Evolutionary conservation across 1,140 invertebrate species (phyloP), one percentile per base, ranked within the genome.

Genomic region (Zaprionus kolodkinae): DNA sequence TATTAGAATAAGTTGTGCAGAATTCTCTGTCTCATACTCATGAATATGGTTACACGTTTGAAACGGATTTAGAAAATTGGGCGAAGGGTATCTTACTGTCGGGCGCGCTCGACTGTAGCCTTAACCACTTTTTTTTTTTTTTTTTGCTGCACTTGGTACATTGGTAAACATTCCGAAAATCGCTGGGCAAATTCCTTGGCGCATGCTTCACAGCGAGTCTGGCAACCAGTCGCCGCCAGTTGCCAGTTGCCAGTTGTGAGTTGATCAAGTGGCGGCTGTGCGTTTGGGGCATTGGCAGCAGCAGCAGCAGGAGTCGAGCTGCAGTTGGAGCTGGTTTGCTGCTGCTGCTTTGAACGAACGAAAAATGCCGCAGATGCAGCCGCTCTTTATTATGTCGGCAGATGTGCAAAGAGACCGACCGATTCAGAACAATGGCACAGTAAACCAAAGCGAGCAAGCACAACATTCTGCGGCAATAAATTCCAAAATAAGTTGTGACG

Each of bases 141-240:
- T 21, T 1, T 21, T 30, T 30, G 0, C 6, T 76, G 77, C 83
- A 87, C 83, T 87, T 79, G 77, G 79, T 73, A 71, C 84, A 87
- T 50, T 79, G 83, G 68, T 45, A 83, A 85, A 86, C 84, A 87
- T 88, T 88, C 84, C 84, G 65, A 89, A 88, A 88, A 88, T 88
- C 65, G 84, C 48, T 88, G 84, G 74, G 48, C 76, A 84, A 88
- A 88, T 88, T 88, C 80, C 77, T 89, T 88, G 85, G 84, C 84
- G 84, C 84, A 88, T 88, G 85, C 84, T 88, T 87, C 76, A 68
- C 56, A 73, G 69, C 74, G 70, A 73, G 66, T 70, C 74, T 63
- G 45, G 78, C 78, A 78, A 79, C 63, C 67, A 54, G 67, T 45
- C 17, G 1, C 2, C 21, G 45, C 45, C 45, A 50, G 45, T 50